Evolutionary conservation across 2,113 vertebrate species (phyloP), one percentile per base, ranked within the genome.

Genomic region (Pelmatolapia mariae): DNA sequence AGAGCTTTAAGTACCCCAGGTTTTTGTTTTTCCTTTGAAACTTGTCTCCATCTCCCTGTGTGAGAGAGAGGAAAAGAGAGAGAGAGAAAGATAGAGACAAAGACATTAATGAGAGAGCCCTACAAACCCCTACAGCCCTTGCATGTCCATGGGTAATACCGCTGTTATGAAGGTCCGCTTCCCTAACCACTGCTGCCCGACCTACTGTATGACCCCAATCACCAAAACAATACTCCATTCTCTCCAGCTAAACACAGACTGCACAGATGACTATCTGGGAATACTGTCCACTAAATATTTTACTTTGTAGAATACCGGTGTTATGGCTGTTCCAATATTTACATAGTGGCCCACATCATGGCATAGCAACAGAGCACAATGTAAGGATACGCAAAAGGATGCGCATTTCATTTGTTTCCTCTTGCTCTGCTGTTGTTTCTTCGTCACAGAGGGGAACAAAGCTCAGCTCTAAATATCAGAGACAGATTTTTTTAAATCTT

Each of bases 121-220:
- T 80, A 66, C 19, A 18, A 82, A 85, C 54, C 26, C 56, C 43
- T 78, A 40, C 83, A 61, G 43, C 10, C 26, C 43, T 56, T 24
- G 22, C 22, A 56, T 50, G 47, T 84, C 24, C 82, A 73, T 8
- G 9, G 57, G 50, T 89, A 86, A 87, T 86, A 71, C 71, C 1
- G 3, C 47, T 83, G 80, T 89, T 90, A 85, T 66, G 53, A 88
- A 61, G 16, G 71, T 53, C 38, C 0, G 1, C 19, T 66, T 16
- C 5, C 13, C 68, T 10, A 26, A 50, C 31, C 29, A 22, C 54
- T 61, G 4, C 22, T 7, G 3, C 54, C 19, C 9, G 12, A 89
- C 86, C 78, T 76, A 18, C 61, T 84, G 40, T 52, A 31, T 84
- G 82, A 89, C 89, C 76, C 81, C 73, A 81, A 50, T 91, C 89